Evolutionary conservation across 2,797 vertebrate species (phyloP).

Genomic region (Tarsius wallacei): DNA sequence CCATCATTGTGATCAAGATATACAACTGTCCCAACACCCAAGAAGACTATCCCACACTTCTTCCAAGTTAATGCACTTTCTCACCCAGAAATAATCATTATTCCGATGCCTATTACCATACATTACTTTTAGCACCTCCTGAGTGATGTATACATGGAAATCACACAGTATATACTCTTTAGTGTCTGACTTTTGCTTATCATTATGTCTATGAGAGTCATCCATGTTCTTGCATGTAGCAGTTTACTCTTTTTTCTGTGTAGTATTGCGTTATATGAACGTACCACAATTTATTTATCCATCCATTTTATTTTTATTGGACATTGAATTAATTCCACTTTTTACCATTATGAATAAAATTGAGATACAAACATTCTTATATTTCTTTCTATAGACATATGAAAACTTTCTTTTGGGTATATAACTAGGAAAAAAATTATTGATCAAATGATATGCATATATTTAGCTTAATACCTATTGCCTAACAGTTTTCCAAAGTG

Average conservation of each 20-base stretch:
- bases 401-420: not conserved
- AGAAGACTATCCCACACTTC: not conserved
- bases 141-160: not conserved
- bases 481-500: slow-evolving; percentile 11
- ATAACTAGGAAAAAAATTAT: not conserved
- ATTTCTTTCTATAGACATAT: not conserved
- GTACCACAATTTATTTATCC: not conserved
- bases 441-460: not conserved
- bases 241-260: not conserved
- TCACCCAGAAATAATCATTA: not conserved
- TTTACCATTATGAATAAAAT: not conserved
- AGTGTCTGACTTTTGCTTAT: slow-evolving; percentile 26
- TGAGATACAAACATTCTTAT: not conserved
- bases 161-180: not conserved
- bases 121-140: slow-evolving; percentile 29
- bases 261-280: not conserved
- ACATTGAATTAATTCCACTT: not conserved
- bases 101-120: not conserved
- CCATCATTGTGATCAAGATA: not conserved
- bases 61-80: not conserved
- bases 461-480: slow-evolving; percentile 10
- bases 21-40: not conserved
- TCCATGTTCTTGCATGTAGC: not conserved
- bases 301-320: not conserved
- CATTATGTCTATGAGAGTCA: not conserved